A percentile compares a stretch with the other conserved stretches of the same genome.
Evolutionary conservation across 2,113 vertebrate genomes (phyloP).

Genomic region (Pelmatolapia mariae): DNA sequence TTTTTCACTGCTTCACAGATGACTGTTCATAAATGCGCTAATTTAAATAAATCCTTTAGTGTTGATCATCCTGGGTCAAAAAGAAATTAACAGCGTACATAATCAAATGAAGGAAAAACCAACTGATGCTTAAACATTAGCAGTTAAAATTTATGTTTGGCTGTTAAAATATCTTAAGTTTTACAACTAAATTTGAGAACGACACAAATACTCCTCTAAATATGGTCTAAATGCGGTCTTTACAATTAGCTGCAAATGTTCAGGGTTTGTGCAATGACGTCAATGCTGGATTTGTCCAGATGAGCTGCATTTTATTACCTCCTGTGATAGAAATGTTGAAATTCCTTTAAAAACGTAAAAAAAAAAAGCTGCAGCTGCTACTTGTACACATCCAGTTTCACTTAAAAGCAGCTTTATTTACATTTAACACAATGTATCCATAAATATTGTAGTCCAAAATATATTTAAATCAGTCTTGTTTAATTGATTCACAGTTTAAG

Average conservation of each 20-base stretch:
- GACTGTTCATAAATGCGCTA: neutral
- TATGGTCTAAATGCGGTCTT: neutral
- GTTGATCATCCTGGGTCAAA: neutral
- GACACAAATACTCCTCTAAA: neutral
- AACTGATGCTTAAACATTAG: neutral
- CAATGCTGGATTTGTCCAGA: neutral
- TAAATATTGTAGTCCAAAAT: neutral
- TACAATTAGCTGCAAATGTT: neutral
- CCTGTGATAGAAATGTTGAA: neutral
- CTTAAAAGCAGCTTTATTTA: neutral
- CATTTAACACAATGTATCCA: neutral
- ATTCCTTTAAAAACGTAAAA: neutral
- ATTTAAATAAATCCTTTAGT: neutral
- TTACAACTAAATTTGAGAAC: neutral
- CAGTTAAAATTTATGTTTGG: neutral
- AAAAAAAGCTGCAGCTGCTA: neutral
- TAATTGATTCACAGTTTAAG: neutral
- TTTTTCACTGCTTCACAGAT: neutral
- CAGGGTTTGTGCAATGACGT: neutral
- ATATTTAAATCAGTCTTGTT: neutral
- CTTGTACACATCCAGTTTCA: neutral
- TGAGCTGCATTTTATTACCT: neutral
- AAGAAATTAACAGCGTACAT: neutral
- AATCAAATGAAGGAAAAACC: neutral
- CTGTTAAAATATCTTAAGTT: neutral